phyloP scores from a whole-genome alignment of 2,888 invertebrate genomes.

The Cerceris ruficornis region DNA sequence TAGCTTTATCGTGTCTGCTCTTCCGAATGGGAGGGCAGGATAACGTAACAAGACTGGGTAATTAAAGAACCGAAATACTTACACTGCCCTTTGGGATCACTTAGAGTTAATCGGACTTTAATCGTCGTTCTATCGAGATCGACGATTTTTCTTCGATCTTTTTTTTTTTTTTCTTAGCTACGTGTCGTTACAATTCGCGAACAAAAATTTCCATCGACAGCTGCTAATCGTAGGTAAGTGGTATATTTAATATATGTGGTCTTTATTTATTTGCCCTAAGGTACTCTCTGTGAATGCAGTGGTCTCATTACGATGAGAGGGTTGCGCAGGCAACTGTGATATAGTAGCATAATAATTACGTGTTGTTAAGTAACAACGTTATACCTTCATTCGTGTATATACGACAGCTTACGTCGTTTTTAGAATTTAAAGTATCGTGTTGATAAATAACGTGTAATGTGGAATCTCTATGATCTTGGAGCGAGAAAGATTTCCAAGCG shows the following conservation, averaged over 20 bases:
- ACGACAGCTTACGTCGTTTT: conserved; percentile 34
- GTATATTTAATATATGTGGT: conserved; percentile 66
- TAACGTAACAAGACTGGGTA: conserved; percentile 49
- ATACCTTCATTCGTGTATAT: conserved; percentile 59
- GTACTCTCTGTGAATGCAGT: conserved; percentile 47
- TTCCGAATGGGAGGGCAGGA: conserved; percentile 14
- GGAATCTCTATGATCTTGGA: conserved; percentile 26
- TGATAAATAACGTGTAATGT: conserved; percentile 9
- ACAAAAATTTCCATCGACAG: conserved; percentile 40
- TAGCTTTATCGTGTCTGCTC: conserved; percentile 35
- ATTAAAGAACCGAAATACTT: conserved; percentile 43
- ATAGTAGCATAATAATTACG: conserved; percentile 74
- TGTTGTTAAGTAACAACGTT: conserved; percentile 52
- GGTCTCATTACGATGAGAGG: conserved; percentile 59
- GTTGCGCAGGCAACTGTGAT: conserved; percentile 78
- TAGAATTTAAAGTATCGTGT: conserved; percentile 5
- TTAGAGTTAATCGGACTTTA: conserved; percentile 26
- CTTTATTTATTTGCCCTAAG: conserved; percentile 61
- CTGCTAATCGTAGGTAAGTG: conserved; percentile 50
- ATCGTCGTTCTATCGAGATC: conserved; percentile 7
- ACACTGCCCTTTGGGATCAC: conserved; percentile 56
- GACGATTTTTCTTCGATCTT: conserved; percentile 3
- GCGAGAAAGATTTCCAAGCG: neutral
- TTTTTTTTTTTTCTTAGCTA: conserved; percentile 23
- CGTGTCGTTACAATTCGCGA: conserved; percentile 5